Percentiles rank a stretch among this genome's conserved stretches.
These are phyloP conservation scores for Pagetopsis macropterus DNA, from an alignment of 2,797 vertebrate species.

Conservation along the genomic window DNA sequence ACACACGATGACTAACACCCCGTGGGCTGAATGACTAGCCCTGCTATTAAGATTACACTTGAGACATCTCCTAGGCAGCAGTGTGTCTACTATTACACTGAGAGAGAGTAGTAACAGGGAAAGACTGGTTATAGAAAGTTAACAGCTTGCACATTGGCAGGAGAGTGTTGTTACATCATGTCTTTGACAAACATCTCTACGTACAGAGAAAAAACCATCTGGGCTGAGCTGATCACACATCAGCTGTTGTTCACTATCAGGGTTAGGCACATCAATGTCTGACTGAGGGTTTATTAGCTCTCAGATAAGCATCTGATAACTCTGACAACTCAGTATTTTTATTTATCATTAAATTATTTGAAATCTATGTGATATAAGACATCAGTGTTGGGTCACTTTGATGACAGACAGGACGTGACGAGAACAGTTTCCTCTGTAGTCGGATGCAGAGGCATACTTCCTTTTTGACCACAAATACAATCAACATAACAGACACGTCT, in stretches of 20 bases:
- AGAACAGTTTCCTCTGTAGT: constrained; percentile 49
- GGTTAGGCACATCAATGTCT: constrained; percentile 17
- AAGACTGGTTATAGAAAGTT: constrained; percentile 22
- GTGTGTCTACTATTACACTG: constrained; percentile 41
- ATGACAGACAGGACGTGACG: constrained; percentile 58
- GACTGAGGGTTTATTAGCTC: constrained; percentile 24
- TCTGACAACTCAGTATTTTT: constrained; percentile 16
- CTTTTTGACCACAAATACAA: constrained; percentile 1
- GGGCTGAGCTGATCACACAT: constrained; percentile 23
- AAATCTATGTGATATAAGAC: neutral
- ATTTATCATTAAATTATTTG: constrained; percentile 15
- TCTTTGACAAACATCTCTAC: constrained; percentile 29
- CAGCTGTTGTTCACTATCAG: neutral
- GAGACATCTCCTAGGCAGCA: constrained; percentile 50
- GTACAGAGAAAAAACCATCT: constrained; percentile 10
- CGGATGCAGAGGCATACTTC: constrained; percentile 11
- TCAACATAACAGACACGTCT: neutral
- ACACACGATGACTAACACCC: constrained; percentile 39
- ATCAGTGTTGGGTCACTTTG: constrained; percentile 1
- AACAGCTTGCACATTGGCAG: constrained; percentile 39
- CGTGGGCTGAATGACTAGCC: constrained; percentile 57
- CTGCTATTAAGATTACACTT: constrained; percentile 11
- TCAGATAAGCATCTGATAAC: constrained; percentile 39
- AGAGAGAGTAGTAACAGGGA: constrained; percentile 15
- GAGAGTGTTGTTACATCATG: constrained; percentile 37